Evolutionary conservation across 2,113 vertebrate genomes (phyloP).

Genomic region (Aramus guarauna): DNA sequence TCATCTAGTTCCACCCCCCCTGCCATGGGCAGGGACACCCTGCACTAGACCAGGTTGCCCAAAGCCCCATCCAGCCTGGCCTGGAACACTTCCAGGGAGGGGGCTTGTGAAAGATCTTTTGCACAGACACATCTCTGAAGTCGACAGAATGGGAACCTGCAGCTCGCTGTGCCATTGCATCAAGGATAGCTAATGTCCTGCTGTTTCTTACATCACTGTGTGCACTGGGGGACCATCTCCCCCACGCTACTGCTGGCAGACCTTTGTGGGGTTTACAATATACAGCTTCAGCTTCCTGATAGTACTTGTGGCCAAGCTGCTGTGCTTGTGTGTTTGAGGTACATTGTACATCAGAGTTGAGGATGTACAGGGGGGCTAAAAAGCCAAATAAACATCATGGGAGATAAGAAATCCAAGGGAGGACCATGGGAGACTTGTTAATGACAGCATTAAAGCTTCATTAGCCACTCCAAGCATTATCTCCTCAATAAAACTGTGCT

Average conservation of each 20-base stretch:
- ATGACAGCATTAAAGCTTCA: not conserved
- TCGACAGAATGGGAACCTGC: not conserved
- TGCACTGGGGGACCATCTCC: accelerated
- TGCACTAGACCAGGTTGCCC: too few species aligned
- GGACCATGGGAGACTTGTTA: not conserved
- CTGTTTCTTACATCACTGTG: not conserved
- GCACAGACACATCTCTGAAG: not conserved
- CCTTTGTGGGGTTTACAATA: not conserved
- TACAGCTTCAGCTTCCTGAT: not conserved
- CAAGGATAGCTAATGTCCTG: not conserved
- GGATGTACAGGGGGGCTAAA: not conserved
- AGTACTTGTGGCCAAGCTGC: not conserved
- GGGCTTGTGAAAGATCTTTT: not conserved
- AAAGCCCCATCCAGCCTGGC: too few species aligned
- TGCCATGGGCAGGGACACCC: too few species aligned
- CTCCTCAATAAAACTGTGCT: not conserved
- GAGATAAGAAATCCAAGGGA: not conserved
- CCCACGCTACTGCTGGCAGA: not conserved
- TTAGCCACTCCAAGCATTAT: not conserved
- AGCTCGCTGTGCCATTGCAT: not conserved
- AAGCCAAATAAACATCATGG: not conserved
- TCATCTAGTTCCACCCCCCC: too few species aligned
- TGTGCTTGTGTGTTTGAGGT: not conserved
- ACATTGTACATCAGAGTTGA: not conserved
- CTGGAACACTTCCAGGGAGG: too few species aligned